Evolutionary conservation across 2,113 vertebrate species (phyloP), one percentile per base, ranked within the genome.

Genomic region (Micronisus gabar): DNA sequence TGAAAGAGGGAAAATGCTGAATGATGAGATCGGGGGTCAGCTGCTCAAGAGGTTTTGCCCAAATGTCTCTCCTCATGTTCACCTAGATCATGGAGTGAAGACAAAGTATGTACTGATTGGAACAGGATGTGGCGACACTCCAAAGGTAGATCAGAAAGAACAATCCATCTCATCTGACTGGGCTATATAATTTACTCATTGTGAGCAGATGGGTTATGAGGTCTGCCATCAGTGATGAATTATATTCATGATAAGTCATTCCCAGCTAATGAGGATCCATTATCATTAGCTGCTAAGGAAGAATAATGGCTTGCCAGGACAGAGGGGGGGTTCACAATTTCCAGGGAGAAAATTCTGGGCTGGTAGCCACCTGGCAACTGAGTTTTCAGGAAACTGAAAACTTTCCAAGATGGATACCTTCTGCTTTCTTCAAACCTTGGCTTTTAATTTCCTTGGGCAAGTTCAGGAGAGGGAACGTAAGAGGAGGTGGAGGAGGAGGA

Each of bases 231-330:
- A 63, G 72, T 90, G 86, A 97, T 97, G 93, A 97, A 96, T 97
- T 97, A 95, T 93, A 70, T 91, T 96, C 96, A 90, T 96, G 95
- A 93, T 95, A 97, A 98, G 95, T 97, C 97, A 97, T 94, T 97
- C 93, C 92, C 68, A 88, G 95, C 94, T 97, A 97, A 98, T 97
- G 97, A 97, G 97, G 74, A 91, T 95, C 93, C 96, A 96, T 97
- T 95, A 91, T 96, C 95, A 68, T 90, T 93, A 97, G 84, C 97
- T 84, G 73, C 93, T 95, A 48, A 91, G 78, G 87, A 94, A 95
- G 79, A 88, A 80, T 76, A 93, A 91, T 8, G 27, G 75, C 84
- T 76, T 88, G 68, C 85, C 88, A 93, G 93, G 90, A 43, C 15
- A 72, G 70, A 88, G 62, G 30, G n/a, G 88, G 80, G 91, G 50